These are phyloP conservation scores for Ariolimax columbianus DNA, from an alignment of 2,888 invertebrate species.

Conservation along the genomic window DNA sequence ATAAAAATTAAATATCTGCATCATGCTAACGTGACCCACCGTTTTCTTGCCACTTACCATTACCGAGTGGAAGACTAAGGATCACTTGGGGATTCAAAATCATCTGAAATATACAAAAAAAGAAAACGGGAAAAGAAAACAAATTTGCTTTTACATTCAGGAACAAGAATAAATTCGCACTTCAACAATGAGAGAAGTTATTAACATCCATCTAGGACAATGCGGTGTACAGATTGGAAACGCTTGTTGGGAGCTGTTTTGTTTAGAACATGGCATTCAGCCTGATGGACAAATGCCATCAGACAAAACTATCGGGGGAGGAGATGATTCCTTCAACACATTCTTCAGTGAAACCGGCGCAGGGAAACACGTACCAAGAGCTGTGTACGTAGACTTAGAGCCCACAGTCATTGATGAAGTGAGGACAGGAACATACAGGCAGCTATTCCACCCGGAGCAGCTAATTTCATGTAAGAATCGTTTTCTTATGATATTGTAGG, in stretches of 20 bases:
- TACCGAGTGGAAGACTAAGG: neutral
- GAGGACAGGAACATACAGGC: conserved; percentile 52
- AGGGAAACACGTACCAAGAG: conserved; percentile 44
- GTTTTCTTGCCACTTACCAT: conserved; percentile 4
- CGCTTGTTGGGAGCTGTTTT: conserved; percentile 82
- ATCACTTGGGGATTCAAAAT: neutral
- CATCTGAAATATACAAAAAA: neutral
- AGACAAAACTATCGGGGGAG: conserved; percentile 36
- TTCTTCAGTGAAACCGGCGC: conserved; percentile 43
- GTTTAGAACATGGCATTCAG: conserved; percentile 80
- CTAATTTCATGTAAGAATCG: conserved; percentile 45
- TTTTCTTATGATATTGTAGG: neutral
- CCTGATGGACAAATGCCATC: conserved; percentile 44
- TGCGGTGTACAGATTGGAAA: conserved; percentile 81
- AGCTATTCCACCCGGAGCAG: conserved; percentile 55
- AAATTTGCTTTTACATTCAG: neutral
- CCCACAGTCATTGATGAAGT: conserved; percentile 47
- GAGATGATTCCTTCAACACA: conserved; percentile 47
- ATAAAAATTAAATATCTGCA: neutral
- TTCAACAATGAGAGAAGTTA: conserved; percentile 33
- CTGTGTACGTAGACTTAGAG: conserved; percentile 37
- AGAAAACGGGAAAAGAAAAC: neutral
- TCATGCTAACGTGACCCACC: neutral
- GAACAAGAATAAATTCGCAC: neutral
- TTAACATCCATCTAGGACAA: conserved; percentile 41